phyloP scores from a whole-genome alignment of 2,888 invertebrate species.

The Torymus auratus region DNA sequence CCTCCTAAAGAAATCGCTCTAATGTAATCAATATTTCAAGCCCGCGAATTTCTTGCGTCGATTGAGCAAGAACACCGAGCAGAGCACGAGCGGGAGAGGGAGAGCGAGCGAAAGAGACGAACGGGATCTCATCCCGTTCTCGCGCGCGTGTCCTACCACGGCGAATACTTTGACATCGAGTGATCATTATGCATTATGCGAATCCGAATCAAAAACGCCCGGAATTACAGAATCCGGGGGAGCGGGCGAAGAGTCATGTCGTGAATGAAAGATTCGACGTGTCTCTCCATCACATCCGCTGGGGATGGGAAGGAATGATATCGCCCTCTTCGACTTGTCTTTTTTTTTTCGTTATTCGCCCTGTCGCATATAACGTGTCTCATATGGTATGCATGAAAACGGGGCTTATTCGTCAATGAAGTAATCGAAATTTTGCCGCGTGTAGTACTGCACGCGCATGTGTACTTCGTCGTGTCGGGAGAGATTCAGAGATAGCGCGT shows the following conservation, averaged over 20 bases:
- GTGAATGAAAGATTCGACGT: conserved; percentile 45
- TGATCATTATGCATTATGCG: conserved; percentile 58
- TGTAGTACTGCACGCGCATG: conserved; percentile 8
- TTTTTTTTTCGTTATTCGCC: conserved; percentile 6
- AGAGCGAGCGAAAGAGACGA: no score
- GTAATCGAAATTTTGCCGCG: conserved; percentile 54
- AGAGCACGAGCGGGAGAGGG: no score
- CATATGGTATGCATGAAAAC: conserved; percentile 69
- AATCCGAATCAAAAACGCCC: conserved; percentile 10
- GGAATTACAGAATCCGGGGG: conserved; percentile 36
- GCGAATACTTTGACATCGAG: conserved; percentile 47
- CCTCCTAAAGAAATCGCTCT: background rate
- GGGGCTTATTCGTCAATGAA: conserved; percentile 65
- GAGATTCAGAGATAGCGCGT: no score
- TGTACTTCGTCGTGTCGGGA: no score
- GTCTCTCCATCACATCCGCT: background rate
- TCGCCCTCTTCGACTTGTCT: background rate
- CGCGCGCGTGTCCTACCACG: background rate
- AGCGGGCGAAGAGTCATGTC: conserved; percentile 19
- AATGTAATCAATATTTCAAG: conserved; percentile 17
- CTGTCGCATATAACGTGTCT: conserved; percentile 47
- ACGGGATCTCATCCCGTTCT: background rate
- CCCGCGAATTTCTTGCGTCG: conserved; percentile 8
- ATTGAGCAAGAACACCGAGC: background rate
- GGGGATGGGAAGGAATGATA: background rate